Evolutionary conservation across 2,888 invertebrate genomes (phyloP), one percentile per base, ranked within the genome.

Genomic region (Ferrisia virgata): DNA sequence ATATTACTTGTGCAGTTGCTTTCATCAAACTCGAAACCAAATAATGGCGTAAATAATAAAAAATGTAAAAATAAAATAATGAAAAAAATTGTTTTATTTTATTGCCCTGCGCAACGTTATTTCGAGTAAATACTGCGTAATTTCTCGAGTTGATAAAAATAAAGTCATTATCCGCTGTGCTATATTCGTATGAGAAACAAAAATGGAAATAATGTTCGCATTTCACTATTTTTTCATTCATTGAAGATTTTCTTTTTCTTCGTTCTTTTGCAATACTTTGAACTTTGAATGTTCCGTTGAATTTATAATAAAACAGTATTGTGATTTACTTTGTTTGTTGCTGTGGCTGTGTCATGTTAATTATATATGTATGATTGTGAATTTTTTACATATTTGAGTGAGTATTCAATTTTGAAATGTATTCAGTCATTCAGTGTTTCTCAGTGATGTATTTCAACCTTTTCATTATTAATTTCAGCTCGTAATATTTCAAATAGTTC

Each of bases 321-420:
- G 72, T 72, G 72, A 72, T 72, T 72, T 25, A 72, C 33, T 72
- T 72, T n/a, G 53, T 36, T 64, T 28, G 72, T 72, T 72, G 72
- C 72, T 72, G 72, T 72, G 72, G 72, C 72, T 72, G 72, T 72
- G 72, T 72, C 6, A 72, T 72, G 72, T 72, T 72, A 33, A 72
- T 72, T 72, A 72, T 72, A 72, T 33, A 33, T 72, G 72, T 33
- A 72, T 33, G 72, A 72, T 72, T 33, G 72, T 72, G 33, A 72
- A 72, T 72, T 72, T 25, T 33, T 72, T 72, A 33, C 33, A 33
- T 72, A 72, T 72, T 33, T 18, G 33, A 72, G 72, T 72, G n/a
- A 31, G 72, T 72, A 72, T 72, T 33, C 28, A 25, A 64, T 11
- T 64, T 28, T 25, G 47, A 47, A n/a, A 5, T 47, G 4, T 47